phyloP scores from a whole-genome alignment of 2,888 invertebrate genomes.

The Hirtodrosophila trivittata region DNA sequence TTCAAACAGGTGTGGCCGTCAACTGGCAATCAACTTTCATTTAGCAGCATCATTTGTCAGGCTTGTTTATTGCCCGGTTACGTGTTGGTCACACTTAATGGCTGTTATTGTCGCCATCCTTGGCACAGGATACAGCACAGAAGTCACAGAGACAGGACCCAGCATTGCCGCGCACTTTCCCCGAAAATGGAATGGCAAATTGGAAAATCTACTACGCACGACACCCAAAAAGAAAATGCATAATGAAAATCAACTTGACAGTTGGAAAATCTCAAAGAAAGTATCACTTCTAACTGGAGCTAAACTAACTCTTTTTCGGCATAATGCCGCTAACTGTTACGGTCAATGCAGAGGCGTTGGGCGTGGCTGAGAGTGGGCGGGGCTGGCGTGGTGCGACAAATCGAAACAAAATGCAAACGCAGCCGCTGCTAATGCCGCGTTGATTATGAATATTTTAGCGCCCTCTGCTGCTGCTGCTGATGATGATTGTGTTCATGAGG shows the following conservation, averaged over 20 bases:
- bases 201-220: background rate
- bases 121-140: slow-evolving; percentile 1
- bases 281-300: too few species aligned
- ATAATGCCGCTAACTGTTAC: too few species aligned
- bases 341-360: too few species aligned
- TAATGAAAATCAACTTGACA: too few species aligned
- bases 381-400: slow-evolving; percentile 22
- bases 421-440: slow-evolving; percentile 59
- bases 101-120: slow-evolving; percentile 63
- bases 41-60: slow-evolving; percentile 84
- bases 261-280: too few species aligned
- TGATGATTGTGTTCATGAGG: slow-evolving; percentile 32
- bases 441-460: slow-evolving; percentile 74
- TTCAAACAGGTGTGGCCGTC: slow-evolving; percentile 69
- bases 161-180: too few species aligned
- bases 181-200: slow-evolving; percentile 3
- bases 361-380: background rate
- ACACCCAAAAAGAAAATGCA: too few species aligned
- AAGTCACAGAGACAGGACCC: background rate
- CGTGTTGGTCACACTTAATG: slow-evolving; percentile 73
- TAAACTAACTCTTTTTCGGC: too few species aligned
- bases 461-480: slow-evolving; percentile 22
- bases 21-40: slow-evolving; percentile 83
- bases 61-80: slow-evolving; percentile 79
- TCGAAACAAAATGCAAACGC: slow-evolving; percentile 45